Evolutionary conservation across 2,888 invertebrate species (phyloP), one percentile per base, ranked within the genome.

Genomic region (Cerastis leucographa): DNA sequence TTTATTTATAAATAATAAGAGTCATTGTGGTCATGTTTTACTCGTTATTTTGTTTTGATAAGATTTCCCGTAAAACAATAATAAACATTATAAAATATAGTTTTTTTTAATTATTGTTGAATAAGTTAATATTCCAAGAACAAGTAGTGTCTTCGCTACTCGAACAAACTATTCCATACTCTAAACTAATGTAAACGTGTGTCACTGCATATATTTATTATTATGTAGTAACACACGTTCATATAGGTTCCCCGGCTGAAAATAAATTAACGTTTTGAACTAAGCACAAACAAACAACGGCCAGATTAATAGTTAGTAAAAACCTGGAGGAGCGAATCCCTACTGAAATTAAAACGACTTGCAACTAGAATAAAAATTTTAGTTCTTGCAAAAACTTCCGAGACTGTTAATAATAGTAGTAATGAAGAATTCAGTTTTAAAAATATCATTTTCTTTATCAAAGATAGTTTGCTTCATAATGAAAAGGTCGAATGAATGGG

Each of bases 401-500:
- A 80, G 51, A 75, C 66, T 70, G 67, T 71, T 76, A 69, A 86
- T 77, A 54, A 84, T 59, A 3, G 17, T 19, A 14, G 12, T 64
- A 75, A 75, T 54, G 25, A 85, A 78, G 51, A 75, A 77, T 69
- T 51, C 69, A 42, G 29, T 76, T 80, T 70, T n/a, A 68, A 74
- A 78, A 79, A 66, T 71, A 66, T 29, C 0, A 74, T 68, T 73
- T 72, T 72, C 70, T 71, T 17, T 14, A 22, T 64, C 49, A 67
- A n/a, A 80, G 77, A 71, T 74, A 72, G 78, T 76, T 74, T 66
- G 59, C 74, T 56, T 54, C 71, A 68, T 78, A 87, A 88, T 86
- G 68, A 69, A 86, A 85, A 70, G 81, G 66, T 83, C 62, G 76
- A 79, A 85, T 85, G 80, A 71, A 82, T 78, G 78, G 74, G 76